Conservation (phyloP, 2,888 invertebrate genomes). For the Shargacucullia verbasci region DNA sequence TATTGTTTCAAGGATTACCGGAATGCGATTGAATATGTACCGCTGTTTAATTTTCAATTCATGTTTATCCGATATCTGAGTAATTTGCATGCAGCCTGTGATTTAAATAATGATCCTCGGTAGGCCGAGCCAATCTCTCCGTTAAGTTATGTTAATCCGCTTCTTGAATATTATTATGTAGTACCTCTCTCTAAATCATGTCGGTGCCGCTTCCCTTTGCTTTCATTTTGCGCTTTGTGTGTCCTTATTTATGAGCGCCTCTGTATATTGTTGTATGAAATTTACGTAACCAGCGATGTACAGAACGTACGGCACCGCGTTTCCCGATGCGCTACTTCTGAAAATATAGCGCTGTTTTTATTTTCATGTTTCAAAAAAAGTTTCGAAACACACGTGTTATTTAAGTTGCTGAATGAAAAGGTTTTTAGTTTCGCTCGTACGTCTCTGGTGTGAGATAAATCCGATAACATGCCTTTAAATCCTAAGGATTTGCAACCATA, state of each 20-base stretch:
- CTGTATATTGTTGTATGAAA: conserved; percentile 61
- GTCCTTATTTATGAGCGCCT: conserved; percentile 68
- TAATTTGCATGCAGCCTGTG: conserved; percentile 69
- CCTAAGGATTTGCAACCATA: conserved; percentile 3
- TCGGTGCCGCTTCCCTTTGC: conserved; percentile 57
- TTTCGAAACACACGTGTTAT: conserved; percentile 29
- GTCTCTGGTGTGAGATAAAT: conserved; percentile 12
- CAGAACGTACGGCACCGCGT: conserved; percentile 15
- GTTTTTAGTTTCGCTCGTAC: conserved; percentile 17
- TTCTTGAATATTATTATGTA: conserved; percentile 68
- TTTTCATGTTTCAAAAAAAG: conserved; percentile 26
- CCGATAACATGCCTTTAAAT: conserved; percentile 17
- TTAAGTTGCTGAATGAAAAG: conserved; percentile 22
- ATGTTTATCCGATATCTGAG: conserved; percentile 63
- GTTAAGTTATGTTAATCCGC: conserved; percentile 74
- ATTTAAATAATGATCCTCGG: conserved; percentile 74
- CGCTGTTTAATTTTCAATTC: conserved; percentile 64
- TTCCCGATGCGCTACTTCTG: conserved; percentile 19
- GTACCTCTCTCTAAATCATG: conserved; percentile 63
- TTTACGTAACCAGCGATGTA: conserved; percentile 56
- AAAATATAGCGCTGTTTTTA: conserved; percentile 20
- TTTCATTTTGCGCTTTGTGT: conserved; percentile 67
- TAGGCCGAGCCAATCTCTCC: conserved; percentile 64
- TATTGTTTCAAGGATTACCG: conserved; percentile 44
- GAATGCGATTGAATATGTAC: conserved; percentile 54